Base-by-base conservation (phyloP, 1,140 invertebrate genomes). In the Euglossa dilemma region DNA sequence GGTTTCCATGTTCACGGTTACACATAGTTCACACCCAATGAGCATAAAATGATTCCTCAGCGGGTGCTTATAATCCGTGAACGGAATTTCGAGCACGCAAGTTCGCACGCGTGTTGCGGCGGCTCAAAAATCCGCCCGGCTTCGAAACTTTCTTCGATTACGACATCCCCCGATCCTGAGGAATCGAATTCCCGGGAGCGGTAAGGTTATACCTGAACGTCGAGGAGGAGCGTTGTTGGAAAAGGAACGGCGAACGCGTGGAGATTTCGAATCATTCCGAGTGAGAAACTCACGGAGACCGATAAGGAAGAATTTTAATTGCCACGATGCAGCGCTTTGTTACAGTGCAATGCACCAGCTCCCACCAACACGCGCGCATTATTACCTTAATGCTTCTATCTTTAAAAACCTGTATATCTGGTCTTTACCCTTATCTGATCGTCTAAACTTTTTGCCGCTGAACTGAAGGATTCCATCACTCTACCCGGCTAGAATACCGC, bases 1-100 rank as follows among this genome's bases (percentile, higher is more conserved):
- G 72, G 80, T 82, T 82, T 82, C 63, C n/a, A 63, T 23, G 67
- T 72, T 80, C 28, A 9, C 61, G n/a, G 43, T 28, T 75, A 18
- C 72, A 18, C 71, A 82, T 82, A 82, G 52, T 54, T 76, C 80
- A 50, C 63, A 76, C 72, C 23, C 72, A 67, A 67, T 76, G 80
- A 43, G 72, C 72, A 52, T 67, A 82, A 82, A 82, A 82, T 75
- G 52, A 82, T 76, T 82, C 67, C 70, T 59, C 23, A 50, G 9
- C 23, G 50, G 16, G 11, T 25, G 69, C 57, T 73, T 43, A 28
- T 57, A 25, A 66, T 50, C 72, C 43, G 80, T 75, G 59, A 36
- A 74, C 36, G 63, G 63, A 76, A 82, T 76, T 52, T 36, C 56
- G 23, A 5, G 52, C 52, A 57, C 23, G 79, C n/a, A 45, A 66